Conservation (phyloP, 1,140 invertebrate genomes). For the Panagrolaimus sp. region DNA sequence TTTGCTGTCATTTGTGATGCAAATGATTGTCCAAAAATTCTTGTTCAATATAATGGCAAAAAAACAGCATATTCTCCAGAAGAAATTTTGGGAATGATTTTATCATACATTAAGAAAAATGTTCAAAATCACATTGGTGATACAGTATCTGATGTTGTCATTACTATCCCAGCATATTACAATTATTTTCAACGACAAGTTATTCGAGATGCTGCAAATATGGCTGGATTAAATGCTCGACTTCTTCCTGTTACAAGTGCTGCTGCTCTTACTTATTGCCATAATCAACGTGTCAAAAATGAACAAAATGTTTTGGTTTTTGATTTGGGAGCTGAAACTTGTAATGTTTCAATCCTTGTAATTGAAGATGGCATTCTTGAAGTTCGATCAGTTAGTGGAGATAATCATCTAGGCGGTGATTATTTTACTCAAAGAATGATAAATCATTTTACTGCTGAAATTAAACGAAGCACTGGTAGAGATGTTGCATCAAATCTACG, state of each 20-base stretch:
- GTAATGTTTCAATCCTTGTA: conserved; percentile 88
- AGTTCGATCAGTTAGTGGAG: conserved; percentile 87
- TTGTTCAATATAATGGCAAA: conserved; percentile 73
- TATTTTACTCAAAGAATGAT: conserved; percentile 95
- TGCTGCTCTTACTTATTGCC: background rate
- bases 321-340: conserved; percentile 93
- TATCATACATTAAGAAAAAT: conserved; percentile 61
- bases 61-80: conserved; percentile 82
- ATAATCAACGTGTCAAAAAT: background rate
- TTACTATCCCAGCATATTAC: conserved; percentile 19
- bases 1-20: conserved; percentile 24
- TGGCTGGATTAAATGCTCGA: conserved; percentile 6
- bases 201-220: background rate
- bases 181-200: background rate
- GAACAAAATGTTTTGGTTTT: conserved; percentile 65
- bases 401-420: conserved; percentile 94
- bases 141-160: conserved; percentile 66
- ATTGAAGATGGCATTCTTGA: conserved; percentile 81
- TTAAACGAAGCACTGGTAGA: conserved; percentile 92
- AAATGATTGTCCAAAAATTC: conserved; percentile 58
- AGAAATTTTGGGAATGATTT: conserved; percentile 76
- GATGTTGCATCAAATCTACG: conserved; percentile 80
- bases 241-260: background rate
- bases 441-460: conserved; percentile 88
- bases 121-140: conserved; percentile 14